phyloP scores from a whole-genome alignment of 1,140 invertebrate species.

The Hylaeus anthracinus region DNA sequence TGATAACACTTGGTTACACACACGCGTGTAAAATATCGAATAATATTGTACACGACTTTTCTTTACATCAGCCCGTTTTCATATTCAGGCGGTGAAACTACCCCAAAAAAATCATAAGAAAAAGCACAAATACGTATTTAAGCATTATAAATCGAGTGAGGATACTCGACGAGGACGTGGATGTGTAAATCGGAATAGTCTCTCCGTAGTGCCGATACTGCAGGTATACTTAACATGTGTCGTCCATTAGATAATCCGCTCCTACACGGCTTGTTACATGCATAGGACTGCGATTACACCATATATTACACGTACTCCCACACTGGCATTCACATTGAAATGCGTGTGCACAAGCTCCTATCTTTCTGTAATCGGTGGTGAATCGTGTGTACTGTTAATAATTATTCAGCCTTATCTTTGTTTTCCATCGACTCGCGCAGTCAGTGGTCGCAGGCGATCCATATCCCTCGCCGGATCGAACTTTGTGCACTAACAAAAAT shows the following conservation, averaged over 20 bases:
- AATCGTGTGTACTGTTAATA: conserved; percentile 30
- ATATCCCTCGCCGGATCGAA: too few relatives aligned
- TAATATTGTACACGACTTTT: too few relatives aligned
- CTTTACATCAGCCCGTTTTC: too few relatives aligned
- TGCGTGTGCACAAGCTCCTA: conserved; percentile 11
- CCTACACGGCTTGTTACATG: conserved; percentile 49
- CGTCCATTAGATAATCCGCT: conserved; percentile 55
- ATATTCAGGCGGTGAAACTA: too few relatives aligned
- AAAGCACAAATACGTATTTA: neutral
- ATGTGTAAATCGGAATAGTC: neutral
- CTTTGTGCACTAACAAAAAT: too few relatives aligned
- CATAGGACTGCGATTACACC: conserved; percentile 60
- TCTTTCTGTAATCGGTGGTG: conserved; percentile 25
- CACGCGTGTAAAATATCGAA: neutral
- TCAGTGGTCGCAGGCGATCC: too few relatives aligned
- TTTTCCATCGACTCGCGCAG: neutral
- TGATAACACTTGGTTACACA: too few relatives aligned
- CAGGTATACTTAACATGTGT: conserved; percentile 52
- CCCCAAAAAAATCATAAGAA: too few relatives aligned
- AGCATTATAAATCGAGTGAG: neutral
- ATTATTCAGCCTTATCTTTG: conserved; percentile 41
- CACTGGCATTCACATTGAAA: conserved; percentile 22
- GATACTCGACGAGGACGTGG: neutral
- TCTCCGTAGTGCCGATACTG: conserved; percentile 1
- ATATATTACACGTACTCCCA: conserved; percentile 54